A percentile compares a stretch with the other conserved stretches of the same genome.
These are phyloP conservation scores for Lacerta viridis DNA, from an alignment of 2,797 vertebrate species.

Conservation along the genomic window DNA sequence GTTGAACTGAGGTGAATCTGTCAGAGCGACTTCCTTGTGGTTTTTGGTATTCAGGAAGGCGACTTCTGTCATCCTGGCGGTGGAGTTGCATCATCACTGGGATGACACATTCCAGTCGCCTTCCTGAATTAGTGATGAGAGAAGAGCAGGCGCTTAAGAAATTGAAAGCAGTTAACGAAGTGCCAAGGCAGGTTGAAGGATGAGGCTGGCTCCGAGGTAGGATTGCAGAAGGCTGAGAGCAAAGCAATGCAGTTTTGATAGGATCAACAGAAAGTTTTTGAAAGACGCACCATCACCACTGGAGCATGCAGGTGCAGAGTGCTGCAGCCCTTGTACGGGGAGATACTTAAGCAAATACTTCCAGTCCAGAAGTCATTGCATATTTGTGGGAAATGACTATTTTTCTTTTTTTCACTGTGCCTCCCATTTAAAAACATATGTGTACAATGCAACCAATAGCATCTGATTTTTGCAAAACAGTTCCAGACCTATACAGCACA, in stretches of 20 bases:
- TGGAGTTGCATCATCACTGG: no score
- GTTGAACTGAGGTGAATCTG: background rate
- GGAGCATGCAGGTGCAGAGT: background rate
- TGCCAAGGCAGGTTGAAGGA: background rate
- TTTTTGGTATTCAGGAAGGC: background rate
- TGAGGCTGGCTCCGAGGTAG: no score
- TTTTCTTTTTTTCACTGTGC: background rate
- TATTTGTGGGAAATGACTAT: background rate
- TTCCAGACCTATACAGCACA: background rate
- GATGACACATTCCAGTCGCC: no score
- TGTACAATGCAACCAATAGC: background rate
- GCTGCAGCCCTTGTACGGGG: background rate
- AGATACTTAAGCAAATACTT: background rate
- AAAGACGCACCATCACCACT: fast-evolving
- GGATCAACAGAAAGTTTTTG: fast-evolving
- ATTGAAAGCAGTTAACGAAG: background rate
- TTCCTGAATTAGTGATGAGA: background rate
- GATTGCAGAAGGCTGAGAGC: no score
- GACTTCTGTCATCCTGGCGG: background rate
- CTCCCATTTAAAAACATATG: background rate
- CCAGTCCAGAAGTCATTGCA: background rate
- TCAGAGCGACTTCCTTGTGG: no score
- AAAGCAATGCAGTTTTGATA: background rate
- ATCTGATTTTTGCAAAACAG: background rate
- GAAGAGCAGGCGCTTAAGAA: background rate